Base-by-base conservation (phyloP, 2,888 invertebrate species). In the Orthosia gracilis region DNA sequence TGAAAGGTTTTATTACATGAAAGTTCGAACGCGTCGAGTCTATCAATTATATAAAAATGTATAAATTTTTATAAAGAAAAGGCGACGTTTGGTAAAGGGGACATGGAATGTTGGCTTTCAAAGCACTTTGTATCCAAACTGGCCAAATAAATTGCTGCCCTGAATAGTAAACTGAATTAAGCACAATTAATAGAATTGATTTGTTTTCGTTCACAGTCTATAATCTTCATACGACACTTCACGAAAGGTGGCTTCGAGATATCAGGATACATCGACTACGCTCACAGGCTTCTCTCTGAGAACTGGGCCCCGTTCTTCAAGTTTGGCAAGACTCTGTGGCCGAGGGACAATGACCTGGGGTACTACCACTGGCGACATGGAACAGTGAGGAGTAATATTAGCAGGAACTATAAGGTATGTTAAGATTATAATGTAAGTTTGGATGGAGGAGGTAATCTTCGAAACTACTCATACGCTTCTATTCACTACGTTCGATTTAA, bases 181-280 rank as follows among this genome's bases (percentile, higher is more conserved):
- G 9, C 15, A 59, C 13, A n/a, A 40, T 2, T 11, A 15, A 21
- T 45, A 17, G 3, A 23, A 11, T 0, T 5, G 12, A 15, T 52
- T 50, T 15, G 7, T n/a, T 76, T 91, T 80, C 69, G n/a, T 82
- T 80, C 82, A 47, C 96, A 98, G 97, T 97, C 98, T 0, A 98
- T 99, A 65, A 98, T 99, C 76, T 99, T 98, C 90, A 91, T 99
- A 9, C 97, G 98, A 13, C 97, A 97, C 89, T 97, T 96, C 76
- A 98, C 97, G 15, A 97, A 96, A 77, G 96, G 97, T 9, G 98
- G 98, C 3, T 98, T 98, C 83, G 98, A 98, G 91, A 97, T 98
- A 75, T 98, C 98, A 0, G 98, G 98, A 1, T 99, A 98, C 90
- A 97, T 99, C 47, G 99, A 99, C 92, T 98, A 97, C 91, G 97